Base-by-base conservation (phyloP, 1,140 invertebrate genomes). In the Neodiprion fabricii region DNA sequence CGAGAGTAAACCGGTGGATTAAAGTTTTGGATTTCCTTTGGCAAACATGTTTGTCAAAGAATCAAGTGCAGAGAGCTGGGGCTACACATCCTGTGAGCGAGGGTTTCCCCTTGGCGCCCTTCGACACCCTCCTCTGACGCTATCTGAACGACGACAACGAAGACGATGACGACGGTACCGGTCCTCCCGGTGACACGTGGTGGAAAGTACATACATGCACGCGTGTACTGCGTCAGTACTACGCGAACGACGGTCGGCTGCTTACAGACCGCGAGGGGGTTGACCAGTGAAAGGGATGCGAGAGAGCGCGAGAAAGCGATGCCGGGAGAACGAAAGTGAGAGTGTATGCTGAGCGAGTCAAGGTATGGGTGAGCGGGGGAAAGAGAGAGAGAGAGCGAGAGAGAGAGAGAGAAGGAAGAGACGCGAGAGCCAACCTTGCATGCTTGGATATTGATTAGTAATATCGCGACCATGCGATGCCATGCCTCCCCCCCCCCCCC, bases 391-490 rank as follows among this genome's bases (percentile, higher is more conserved):
- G 50, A 10, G n/a, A 53, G 50, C 10, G 50, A 53, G 53, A 61
- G 11, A 9, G 53, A 4, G 23, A 69, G 40, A 17, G 40, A 21
- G 21, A 69, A 23, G 21, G 40, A 69, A 14, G 21, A 12, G 12
- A 21, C 5, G 21, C 7, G 40, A 12, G 21, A 69, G 67, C 40
- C 21, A 47, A 21, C 21, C 67, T 69, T 69, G 21, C 21, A 21
- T 69, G 67, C 21, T 69, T 69, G 21, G 67, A 69, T 69, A 69
- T 69, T 69, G 67, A 69, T 69, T 69, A 69, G 67, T 69, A 69
- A 69, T 69, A 69, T 12, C 21, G 23, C 17, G 67, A 21, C 67
- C 21, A 23, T 69, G 53, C 53, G 11, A 61, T 61, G 11, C 53
- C 53, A 61, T 61, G n/a, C 53, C 7, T 2, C 8, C 7, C 11